Evolutionary conservation across 1,140 invertebrate species (phyloP).

Genomic region (Telenomus remus): DNA sequence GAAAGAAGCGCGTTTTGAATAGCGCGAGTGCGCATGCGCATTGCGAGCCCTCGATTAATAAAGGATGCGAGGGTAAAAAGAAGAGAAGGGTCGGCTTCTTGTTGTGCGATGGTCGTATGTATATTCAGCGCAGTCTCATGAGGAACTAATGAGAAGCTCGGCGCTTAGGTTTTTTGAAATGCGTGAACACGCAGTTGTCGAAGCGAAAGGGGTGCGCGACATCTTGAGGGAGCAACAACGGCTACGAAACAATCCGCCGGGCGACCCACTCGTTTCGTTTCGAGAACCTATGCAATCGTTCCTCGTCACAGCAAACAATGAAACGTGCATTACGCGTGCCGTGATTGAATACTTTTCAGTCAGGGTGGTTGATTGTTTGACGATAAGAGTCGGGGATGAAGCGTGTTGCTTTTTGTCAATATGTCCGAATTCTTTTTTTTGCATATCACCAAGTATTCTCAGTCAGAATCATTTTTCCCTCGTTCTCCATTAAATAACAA

Average conservation of each 20-base stretch:
- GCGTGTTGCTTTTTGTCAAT: conserved; percentile 27
- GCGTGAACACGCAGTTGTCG: conserved; percentile 22
- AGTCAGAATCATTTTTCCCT: neutral
- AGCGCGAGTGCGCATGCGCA: conserved; percentile 50
- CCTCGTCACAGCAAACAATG: conserved; percentile 43
- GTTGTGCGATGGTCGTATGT: conserved; percentile 40
- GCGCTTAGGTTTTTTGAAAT: conserved; percentile 40
- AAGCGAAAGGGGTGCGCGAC: conserved; percentile 25
- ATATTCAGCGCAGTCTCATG: conserved; percentile 47
- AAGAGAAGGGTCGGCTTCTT: conserved; percentile 65
- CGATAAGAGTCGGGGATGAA: conserved; percentile 24
- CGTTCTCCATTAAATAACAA: too few relatives aligned
- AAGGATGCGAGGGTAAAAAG: conserved; percentile 62
- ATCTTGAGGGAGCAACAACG: conserved; percentile 54
- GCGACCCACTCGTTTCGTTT: conserved; percentile 49
- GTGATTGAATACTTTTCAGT: conserved; percentile 55
- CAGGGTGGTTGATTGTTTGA: conserved; percentile 44
- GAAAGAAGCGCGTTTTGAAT: neutral
- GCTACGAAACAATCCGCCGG: conserved; percentile 39
- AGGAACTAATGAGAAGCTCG: conserved; percentile 63
- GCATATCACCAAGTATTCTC: conserved; percentile 16
- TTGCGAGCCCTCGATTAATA: conserved; percentile 72
- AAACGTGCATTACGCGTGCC: conserved; percentile 52
- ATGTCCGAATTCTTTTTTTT: conserved; percentile 31
- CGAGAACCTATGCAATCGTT: conserved; percentile 47